Percentiles rank a stretch among this genome's conserved stretches.
phyloP scores from a whole-genome alignment of 2,113 vertebrate species.

The Ascaphus truei region DNA sequence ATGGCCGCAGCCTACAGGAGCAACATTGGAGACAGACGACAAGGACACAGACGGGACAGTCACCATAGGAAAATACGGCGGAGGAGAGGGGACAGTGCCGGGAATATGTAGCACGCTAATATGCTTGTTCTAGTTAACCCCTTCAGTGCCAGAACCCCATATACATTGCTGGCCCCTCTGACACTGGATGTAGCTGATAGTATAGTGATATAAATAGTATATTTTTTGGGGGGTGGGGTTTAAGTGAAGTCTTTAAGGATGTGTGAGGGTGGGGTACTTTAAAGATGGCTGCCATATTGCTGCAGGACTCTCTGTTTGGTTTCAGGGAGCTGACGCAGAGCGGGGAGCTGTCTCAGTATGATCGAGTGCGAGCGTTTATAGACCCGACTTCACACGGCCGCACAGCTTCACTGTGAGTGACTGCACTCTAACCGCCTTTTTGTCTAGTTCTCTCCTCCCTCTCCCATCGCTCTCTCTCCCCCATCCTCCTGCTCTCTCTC shows the following conservation, averaged over 20 bases:
- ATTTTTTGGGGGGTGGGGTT: not conserved
- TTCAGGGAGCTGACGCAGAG: constrained; percentile 60
- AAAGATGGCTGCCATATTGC: not conserved
- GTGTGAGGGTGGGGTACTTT: not conserved
- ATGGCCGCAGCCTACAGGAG: too few relatives aligned
- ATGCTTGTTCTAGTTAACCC: too few relatives aligned
- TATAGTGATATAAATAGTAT: not conserved
- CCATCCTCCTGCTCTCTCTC: too few relatives aligned
- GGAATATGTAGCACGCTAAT: too few relatives aligned
- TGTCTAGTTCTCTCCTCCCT: too few relatives aligned
- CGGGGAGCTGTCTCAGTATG: constrained; percentile 64
- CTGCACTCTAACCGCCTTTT: too few relatives aligned
- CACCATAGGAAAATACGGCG: too few relatives aligned
- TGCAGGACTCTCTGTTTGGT: not conserved
- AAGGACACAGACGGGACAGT: too few relatives aligned
- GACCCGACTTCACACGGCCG: constrained; percentile 59
- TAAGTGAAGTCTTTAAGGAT: not conserved
- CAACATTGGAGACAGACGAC: too few relatives aligned
- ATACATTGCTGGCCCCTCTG: not conserved
- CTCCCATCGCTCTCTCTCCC: too few relatives aligned
- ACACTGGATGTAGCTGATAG: not conserved
- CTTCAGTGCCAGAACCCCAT: too few relatives aligned
- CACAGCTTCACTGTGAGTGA: constrained; percentile 71
- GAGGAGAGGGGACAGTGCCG: too few relatives aligned
- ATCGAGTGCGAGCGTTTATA: constrained; percentile 62